These are phyloP conservation scores for Argyresthia goedartella DNA, from an alignment of 2,888 invertebrate species.

Conservation along the genomic window DNA sequence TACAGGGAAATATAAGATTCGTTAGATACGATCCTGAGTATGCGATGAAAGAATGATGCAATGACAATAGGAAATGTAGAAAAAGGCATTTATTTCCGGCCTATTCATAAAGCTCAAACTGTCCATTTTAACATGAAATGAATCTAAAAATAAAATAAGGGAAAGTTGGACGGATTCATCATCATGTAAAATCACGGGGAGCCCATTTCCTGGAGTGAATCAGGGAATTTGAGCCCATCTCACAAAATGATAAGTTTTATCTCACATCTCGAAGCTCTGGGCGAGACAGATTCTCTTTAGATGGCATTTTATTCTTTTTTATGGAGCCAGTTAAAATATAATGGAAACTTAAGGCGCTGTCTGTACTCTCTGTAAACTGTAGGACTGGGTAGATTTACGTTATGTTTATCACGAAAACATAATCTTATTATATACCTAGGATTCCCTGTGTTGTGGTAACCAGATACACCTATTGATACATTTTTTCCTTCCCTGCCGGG, in stretches of 20 bases:
- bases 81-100: no score
- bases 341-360: background rate
- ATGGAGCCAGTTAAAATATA: background rate
- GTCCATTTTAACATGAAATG: background rate
- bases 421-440: no score
- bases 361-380: background rate
- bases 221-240: background rate
- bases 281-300: constrained; percentile 1
- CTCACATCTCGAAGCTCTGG: constrained; percentile 2
- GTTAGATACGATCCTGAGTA: no score
- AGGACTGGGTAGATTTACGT: background rate
- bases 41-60: no score
- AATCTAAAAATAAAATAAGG: background rate
- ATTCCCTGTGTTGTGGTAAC: no score
- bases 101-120: background rate
- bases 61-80: no score
- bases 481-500: no score
- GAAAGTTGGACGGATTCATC: background rate
- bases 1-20: no score
- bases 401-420: no score
- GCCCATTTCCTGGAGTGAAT: constrained; percentile 1
- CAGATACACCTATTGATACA: no score
- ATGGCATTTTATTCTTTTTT: constrained; percentile 1
- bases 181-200: background rate
- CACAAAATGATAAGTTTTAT: constrained; percentile 6